Evolutionary conservation across 1,140 invertebrate species (phyloP).

Genomic region (Caerostris extrusa): DNA sequence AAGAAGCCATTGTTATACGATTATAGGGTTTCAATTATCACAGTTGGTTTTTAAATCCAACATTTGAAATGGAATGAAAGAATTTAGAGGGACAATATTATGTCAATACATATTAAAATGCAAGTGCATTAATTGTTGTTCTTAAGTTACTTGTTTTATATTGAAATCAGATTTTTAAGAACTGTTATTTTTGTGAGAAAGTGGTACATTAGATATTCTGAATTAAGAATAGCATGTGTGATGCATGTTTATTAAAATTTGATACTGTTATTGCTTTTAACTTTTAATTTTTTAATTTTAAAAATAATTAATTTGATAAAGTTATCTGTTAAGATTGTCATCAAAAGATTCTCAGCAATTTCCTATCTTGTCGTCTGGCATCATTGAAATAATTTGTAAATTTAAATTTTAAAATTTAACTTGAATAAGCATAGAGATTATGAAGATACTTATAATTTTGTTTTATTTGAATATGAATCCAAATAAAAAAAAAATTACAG

Average conservation of each 20-base stretch:
- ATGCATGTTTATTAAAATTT: constrained; percentile 13
- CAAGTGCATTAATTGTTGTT: constrained; percentile 52
- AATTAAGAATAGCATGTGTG: neutral
- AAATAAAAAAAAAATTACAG: too few relatives aligned
- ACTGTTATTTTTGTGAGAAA: constrained; percentile 56
- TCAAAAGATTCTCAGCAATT: neutral
- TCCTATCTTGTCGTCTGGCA: too few relatives aligned
- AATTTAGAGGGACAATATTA: neutral
- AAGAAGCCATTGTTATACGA: constrained; percentile 31
- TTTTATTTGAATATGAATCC: too few relatives aligned
- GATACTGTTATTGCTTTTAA: neutral
- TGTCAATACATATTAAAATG: neutral
- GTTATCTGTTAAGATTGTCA: neutral
- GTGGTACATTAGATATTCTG: constrained; percentile 21
- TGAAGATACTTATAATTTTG: too few relatives aligned
- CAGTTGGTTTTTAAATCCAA: neutral
- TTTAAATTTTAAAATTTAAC: too few relatives aligned
- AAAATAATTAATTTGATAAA: too few relatives aligned
- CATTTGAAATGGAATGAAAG: neutral
- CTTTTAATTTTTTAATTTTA: neutral
- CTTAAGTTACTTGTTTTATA: constrained; percentile 52
- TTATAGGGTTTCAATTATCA: neutral
- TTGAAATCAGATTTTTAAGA: constrained; percentile 43
- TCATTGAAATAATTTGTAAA: too few relatives aligned
- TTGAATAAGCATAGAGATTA: too few relatives aligned